Evolutionary conservation across 2,888 invertebrate species (phyloP).

Genomic region (Drosophila aldrichi): DNA sequence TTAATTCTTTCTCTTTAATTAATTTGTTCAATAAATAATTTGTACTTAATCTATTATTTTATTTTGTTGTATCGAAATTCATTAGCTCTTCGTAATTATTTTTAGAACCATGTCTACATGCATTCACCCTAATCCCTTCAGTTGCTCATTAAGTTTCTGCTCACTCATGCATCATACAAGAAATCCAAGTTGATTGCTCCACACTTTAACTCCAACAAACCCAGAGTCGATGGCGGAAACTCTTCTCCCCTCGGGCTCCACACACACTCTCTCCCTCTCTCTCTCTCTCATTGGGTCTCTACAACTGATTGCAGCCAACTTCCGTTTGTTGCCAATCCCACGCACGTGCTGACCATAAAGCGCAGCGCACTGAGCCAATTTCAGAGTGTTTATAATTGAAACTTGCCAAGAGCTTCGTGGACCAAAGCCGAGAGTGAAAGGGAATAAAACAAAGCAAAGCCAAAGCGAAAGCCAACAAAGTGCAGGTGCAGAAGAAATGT

Average conservation of each 20-base stretch:
- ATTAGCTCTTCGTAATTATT: not conserved
- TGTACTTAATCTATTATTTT: no score
- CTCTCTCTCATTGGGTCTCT: no score
- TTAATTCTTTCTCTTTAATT: no score
- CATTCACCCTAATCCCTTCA: not conserved
- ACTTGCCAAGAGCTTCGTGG: constrained; percentile 25
- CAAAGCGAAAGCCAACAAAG: constrained; percentile 4
- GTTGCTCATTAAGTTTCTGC: constrained; percentile 6
- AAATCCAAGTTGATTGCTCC: constrained; percentile 18
- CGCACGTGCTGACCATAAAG: constrained; percentile 58
- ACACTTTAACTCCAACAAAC: not conserved
- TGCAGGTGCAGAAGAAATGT: constrained; percentile 23
- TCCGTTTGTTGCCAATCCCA: constrained; percentile 53
- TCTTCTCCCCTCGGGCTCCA: not conserved
- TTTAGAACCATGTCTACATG: not conserved
- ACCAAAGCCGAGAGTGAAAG: constrained; percentile 11
- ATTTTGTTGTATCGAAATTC: no score
- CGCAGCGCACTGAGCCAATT: constrained; percentile 61
- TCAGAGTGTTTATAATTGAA: constrained; percentile 67
- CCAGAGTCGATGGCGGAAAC: not conserved
- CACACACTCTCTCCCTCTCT: not conserved
- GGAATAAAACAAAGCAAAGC: constrained; percentile 14
- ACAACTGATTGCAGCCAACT: constrained; percentile 37
- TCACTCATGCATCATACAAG: constrained; percentile 1
- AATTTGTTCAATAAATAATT: not conserved